phyloP scores from a whole-genome alignment of 1,140 invertebrate genomes.

The Tribolium madens region DNA sequence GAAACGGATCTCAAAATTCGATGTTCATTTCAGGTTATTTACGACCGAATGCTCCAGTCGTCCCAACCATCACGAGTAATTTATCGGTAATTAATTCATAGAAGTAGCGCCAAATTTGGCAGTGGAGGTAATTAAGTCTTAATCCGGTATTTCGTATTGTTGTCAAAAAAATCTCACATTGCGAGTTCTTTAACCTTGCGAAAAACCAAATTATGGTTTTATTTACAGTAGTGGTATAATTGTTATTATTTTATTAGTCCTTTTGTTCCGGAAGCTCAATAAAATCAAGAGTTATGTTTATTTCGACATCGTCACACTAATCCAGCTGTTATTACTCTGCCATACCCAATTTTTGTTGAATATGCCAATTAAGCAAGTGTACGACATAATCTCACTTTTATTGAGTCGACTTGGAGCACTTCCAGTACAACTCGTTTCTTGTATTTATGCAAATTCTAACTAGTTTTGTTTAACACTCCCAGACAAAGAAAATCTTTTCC shows the following conservation, averaged over 20 bases:
- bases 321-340: neutral
- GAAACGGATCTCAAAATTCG: neutral
- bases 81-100: conserved; percentile 29
- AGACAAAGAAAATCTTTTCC: conserved; percentile 14
- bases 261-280: neutral
- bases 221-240: neutral
- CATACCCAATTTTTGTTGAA: neutral
- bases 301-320: neutral
- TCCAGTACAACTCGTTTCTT: conserved; percentile 24
- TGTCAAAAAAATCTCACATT: neutral
- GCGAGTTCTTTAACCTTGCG: conserved; percentile 6
- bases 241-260: conserved; percentile 14
- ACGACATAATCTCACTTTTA: neutral
- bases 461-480: conserved; percentile 24
- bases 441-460: conserved; percentile 24
- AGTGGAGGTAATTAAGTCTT: neutral
- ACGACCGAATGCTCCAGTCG: conserved; percentile 5
- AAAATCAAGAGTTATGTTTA: neutral
- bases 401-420: conserved; percentile 9
- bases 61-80: conserved; percentile 12
- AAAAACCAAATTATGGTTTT: neutral
- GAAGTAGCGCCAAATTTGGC: conserved; percentile 20
- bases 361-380: neutral
- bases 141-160: conserved; percentile 4
- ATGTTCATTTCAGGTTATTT: neutral